These are phyloP conservation scores for Peromyscus attwateri DNA, from an alignment of 2,797 vertebrate genomes.

Conservation along the genomic window DNA sequence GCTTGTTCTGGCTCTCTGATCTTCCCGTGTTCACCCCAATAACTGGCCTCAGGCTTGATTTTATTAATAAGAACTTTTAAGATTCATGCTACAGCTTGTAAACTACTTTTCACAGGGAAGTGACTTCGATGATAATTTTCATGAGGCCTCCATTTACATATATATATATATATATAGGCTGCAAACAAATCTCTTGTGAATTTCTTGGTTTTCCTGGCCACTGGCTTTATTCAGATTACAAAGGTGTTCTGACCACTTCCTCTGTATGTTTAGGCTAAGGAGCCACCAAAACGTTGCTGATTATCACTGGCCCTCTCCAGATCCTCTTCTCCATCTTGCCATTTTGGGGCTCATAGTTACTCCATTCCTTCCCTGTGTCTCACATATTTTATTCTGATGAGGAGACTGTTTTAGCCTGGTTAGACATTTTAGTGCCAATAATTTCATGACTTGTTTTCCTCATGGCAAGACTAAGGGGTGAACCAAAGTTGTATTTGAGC, in stretches of 20 bases:
- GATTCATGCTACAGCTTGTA: too few species aligned
- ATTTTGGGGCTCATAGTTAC: neutral
- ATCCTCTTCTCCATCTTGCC: neutral
- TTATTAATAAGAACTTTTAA: too few species aligned
- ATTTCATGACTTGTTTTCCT: conserved; percentile 4
- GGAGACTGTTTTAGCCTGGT: neutral
- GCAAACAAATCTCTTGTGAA: neutral
- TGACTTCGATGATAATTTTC: conserved; percentile 19
- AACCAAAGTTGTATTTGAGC: neutral
- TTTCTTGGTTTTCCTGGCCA: neutral
- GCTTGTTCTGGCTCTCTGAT: too few species aligned
- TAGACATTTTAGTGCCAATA: neutral
- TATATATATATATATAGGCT: too few species aligned
- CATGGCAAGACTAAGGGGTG: neutral
- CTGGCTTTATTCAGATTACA: neutral
- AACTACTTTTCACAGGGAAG: neutral
- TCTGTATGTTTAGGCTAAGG: neutral
- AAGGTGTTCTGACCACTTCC: neutral
- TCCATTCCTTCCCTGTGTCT: neutral
- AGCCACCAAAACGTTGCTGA: conserved; percentile 17
- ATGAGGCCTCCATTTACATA: neutral
- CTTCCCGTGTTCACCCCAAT: too few species aligned
- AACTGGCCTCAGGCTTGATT: too few species aligned
- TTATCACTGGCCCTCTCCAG: neutral
- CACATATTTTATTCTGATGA: neutral